Base-by-base conservation (phyloP, 2,888 invertebrate species). In the Agrotis clavis region DNA sequence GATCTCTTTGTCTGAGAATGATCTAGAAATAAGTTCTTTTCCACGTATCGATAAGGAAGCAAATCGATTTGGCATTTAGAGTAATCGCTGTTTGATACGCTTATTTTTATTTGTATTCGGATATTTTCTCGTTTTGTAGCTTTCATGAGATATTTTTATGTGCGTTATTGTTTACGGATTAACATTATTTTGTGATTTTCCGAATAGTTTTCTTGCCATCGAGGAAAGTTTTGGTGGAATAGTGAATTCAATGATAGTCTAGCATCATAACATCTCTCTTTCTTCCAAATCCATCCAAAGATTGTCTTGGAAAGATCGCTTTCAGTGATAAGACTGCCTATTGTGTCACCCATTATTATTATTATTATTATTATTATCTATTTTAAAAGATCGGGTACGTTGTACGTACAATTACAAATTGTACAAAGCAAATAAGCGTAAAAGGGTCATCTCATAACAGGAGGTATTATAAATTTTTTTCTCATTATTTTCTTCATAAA, bases 31-130 rank as follows among this genome's bases (percentile, higher is more conserved):
- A 85, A 69, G 53, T 85, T 74, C 60, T 56, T 69, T 63, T 63
- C 61, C 61, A 30, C 59, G 68, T 77, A 67, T 74, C 71, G 86
- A 81, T 83, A 76, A 71, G 70, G 64, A 71, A 69, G 61, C 59
- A 61, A 77, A 84, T 81, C 78, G 77, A 72, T 81, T 82, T 82
- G 67, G 53, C 54, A 77, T 82, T 84, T 71, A 59, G 72, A 84
- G 77, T 82, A 77, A 81, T 81, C 67, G 77, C 21, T 45, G 30
- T 81, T 67, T 61, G 47, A 79, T 79, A 63, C n/a, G 19, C 45
- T 53, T 64, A 72, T 64, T 57, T 41, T 68, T 61, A 57, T 50
- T 67, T 5, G 16, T 60, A 30, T 54, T 25, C 6, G n/a, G 2
- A 45, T 75, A 18, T 64, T 60, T 51, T 75, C 65, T 13, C 25